phyloP scores from a whole-genome alignment of 2,113 vertebrate species.

The Pyxicephalus adspersus region DNA sequence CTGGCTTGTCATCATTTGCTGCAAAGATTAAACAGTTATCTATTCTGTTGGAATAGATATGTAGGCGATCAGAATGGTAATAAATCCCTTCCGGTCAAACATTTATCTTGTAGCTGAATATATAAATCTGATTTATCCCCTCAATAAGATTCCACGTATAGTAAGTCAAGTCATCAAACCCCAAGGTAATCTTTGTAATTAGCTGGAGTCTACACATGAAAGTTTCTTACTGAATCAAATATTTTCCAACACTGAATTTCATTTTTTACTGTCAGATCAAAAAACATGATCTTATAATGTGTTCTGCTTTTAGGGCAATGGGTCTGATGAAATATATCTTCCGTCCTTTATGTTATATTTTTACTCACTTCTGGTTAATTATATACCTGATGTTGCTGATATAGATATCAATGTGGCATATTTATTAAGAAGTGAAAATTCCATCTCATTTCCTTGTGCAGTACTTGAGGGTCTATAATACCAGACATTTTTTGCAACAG shows the following conservation, averaged over 20 bases:
- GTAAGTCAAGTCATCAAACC: constrained; percentile 32
- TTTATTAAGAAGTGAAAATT: too few relatives aligned
- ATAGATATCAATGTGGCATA: too few relatives aligned
- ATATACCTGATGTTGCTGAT: too few relatives aligned
- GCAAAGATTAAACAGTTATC: constrained; percentile 53
- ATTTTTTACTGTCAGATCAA: too few relatives aligned
- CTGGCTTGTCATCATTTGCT: constrained; percentile 22
- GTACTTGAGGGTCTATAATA: too few relatives aligned
- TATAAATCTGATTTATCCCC: constrained; percentile 46
- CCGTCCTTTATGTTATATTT: too few relatives aligned
- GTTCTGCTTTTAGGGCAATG: too few relatives aligned
- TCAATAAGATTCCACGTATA: constrained; percentile 29
- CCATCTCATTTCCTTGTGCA: too few relatives aligned
- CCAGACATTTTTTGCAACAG: too few relatives aligned
- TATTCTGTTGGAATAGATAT: constrained; percentile 43
- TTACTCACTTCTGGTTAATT: too few relatives aligned
- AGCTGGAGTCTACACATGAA: constrained; percentile 21
- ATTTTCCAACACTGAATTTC: not conserved
- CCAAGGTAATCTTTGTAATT: constrained; percentile 49
- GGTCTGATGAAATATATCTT: too few relatives aligned
- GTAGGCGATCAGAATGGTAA: constrained; percentile 25
- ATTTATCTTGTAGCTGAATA: constrained; percentile 51
- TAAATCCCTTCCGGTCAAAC: constrained; percentile 49
- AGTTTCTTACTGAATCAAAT: not conserved
- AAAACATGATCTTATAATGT: too few relatives aligned